Evolutionary conservation across 53 echinoderm and acorn worm genomes (phyloP).

Genomic region (Zoroaster sp.): DNA sequence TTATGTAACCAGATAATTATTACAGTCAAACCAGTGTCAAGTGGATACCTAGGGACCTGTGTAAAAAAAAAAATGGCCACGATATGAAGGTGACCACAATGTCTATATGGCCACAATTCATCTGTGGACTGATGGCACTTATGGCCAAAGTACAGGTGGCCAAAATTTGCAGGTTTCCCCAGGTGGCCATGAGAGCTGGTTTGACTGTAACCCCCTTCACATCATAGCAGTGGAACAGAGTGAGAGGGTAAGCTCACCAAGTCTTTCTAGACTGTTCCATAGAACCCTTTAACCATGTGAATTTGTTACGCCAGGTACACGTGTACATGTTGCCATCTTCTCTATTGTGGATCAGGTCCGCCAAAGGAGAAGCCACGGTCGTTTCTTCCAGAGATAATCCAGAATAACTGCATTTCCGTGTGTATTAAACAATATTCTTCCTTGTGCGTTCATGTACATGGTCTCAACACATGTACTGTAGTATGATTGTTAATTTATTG

Average conservation of each 20-base stretch:
- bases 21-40: too few species aligned
- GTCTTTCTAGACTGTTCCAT: background rate
- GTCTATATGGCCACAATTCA: too few species aligned
- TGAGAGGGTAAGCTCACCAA: conserved; percentile 47
- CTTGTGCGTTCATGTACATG: conserved; percentile 1
- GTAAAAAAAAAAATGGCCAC: too few species aligned
- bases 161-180: too few species aligned
- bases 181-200: too few species aligned
- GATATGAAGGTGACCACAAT: too few species aligned
- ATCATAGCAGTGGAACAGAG: background rate
- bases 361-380: background rate
- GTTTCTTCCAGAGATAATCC: conserved; percentile 6
- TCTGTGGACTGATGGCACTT: too few species aligned
- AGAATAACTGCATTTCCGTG: conserved; percentile 51
- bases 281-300: conserved; percentile 20
- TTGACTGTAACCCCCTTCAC: background rate
- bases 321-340: background rate
- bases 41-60: too few species aligned
- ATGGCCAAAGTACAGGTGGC: too few species aligned
- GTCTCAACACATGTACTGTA: background rate
- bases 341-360: background rate
- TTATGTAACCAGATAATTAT: too few species aligned
- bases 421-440: conserved; percentile 39
- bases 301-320: conserved; percentile 43
- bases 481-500: background rate